phyloP scores from a whole-genome alignment of 2,888 invertebrate species.

The Odontomyia ornata region DNA sequence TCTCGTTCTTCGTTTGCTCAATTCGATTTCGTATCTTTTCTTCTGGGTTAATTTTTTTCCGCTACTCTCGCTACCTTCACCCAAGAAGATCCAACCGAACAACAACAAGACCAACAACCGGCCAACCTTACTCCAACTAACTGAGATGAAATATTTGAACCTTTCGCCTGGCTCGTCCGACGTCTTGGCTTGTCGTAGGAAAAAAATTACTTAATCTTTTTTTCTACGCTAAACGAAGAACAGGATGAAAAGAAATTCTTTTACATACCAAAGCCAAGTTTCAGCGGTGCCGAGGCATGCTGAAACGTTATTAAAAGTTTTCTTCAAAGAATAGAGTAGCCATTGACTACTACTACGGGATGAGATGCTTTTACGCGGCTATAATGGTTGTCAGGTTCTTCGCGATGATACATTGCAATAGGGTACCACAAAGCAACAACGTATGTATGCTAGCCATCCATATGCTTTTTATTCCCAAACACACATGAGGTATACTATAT shows the following conservation, averaged over 20 bases:
- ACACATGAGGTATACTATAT: not conserved
- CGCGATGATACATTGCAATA: not conserved
- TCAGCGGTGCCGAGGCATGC: not conserved
- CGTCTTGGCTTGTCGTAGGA: not conserved
- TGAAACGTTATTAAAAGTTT: constrained; percentile 32
- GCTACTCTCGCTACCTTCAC: not conserved
- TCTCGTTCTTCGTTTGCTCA: constrained; percentile 21
- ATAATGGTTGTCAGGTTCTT: not conserved
- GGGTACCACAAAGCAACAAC: no score
- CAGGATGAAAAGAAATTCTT: constrained; percentile 43
- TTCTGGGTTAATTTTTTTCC: not conserved
- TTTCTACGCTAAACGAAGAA: constrained; percentile 27
- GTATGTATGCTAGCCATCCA: not conserved
- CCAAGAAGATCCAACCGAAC: not conserved
- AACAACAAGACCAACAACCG: not conserved
- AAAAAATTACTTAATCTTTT: constrained; percentile 36
- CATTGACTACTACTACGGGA: constrained; percentile 4
- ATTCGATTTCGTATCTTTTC: not conserved
- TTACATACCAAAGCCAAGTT: constrained; percentile 30
- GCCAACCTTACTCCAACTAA: not conserved
- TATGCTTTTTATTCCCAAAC: no score
- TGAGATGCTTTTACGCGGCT: not conserved
- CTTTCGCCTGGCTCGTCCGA: constrained; percentile 40
- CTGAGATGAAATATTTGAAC: constrained; percentile 45
- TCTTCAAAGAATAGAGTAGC: constrained; percentile 5